Evolutionary conservation across 2,888 invertebrate species (phyloP), one percentile per base, ranked within the genome.

Genomic region (Noctuana brunneofusca): DNA sequence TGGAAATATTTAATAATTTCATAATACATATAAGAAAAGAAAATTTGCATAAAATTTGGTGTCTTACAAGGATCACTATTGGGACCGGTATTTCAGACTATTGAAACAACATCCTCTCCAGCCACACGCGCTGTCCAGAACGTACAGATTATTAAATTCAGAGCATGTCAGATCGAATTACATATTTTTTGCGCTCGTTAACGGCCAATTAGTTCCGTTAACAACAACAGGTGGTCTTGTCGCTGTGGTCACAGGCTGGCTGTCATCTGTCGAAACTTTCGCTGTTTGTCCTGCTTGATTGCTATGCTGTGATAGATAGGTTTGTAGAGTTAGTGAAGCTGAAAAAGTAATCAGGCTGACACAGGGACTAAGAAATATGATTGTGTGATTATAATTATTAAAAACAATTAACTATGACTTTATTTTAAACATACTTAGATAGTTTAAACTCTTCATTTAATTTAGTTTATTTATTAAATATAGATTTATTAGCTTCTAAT

Each of bases 121-220:
- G 43, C 48, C 56, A 56, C 50, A 56, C 49, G 56, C 55, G 35
- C 32, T 20, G 32, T 14, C 22, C 24, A n/a, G 2, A 16, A 12
- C 35, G 32, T 52, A 56, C 52, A 60, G 57, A 60, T 60, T 20
- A 63, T 64, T 53, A 64, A 66, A 63, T 63, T 50, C 49, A 55
- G 62, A 41, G 56, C 62, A 56, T 64, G 58, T 62, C 60, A 48
- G 55, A 64, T 64, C 52, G 48, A 64, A 49, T 64, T 64, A 64
- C 62, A 64, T 12, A 55, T 60, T 64, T 64, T 64, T 64, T 66
- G 64, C 64, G 63, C 59, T 59, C 53, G 64, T 64, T 64, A 59
- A 58, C 63, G 63, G 56, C 56, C 63, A 63, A 63, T 63, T 63
- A 63, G 50, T 43, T 55, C 22, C n/a, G 30, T 55, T 48, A 62